Base-by-base conservation (phyloP, 2,888 invertebrate species). In the Idaea aversata region DNA sequence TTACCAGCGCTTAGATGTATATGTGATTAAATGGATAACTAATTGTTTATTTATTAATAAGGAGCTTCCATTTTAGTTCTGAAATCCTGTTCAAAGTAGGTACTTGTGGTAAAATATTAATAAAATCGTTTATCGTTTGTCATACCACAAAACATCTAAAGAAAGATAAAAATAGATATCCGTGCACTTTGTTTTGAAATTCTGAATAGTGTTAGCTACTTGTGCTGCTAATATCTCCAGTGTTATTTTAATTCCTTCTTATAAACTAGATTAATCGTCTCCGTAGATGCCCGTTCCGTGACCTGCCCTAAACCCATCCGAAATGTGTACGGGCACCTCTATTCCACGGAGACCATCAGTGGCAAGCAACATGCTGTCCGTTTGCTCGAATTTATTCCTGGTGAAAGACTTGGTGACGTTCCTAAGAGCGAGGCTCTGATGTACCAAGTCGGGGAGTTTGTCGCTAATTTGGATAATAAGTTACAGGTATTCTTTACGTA, bases 341-440 rank as follows among this genome's bases (percentile, higher is more conserved):
- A 94, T 83, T 95, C 95, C 0, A 79, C 87, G 34, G 91, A 94
- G 79, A 85, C 77, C 5, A 90, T 94, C 67, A 87, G 88, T 0
- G 89, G 84, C n/a, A 88, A 93, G 63, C 83, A 86, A 68, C 95
- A 97, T 81, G 94, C 95, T 0, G 95, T 98, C 0, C 93, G 97
- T 4, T 93, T 98, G 15, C 88, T 98, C 77, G 95, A 96, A 79
- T 98, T 93, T 80, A 93, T 96, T 15, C 95, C 96, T 0, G 98
- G 98, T 0, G 93, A 94, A 65, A 88, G 96, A 66, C 89, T 98
- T 64, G 89, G 93, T 71, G 83, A 95, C 67, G 95, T 96, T 0
- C 92, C 94, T 0, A 88, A 90, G 64, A 94, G 95, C 0, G 88
- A 94, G 47, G 87, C 94, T 5, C 81, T 98, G 67, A 93, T 96